A percentile compares a stretch with the other conserved stretches of the same genome.
These are phyloP conservation scores for Batillaria attramentaria DNA, from an alignment of 1,140 invertebrate genomes.

Conservation along the genomic window DNA sequence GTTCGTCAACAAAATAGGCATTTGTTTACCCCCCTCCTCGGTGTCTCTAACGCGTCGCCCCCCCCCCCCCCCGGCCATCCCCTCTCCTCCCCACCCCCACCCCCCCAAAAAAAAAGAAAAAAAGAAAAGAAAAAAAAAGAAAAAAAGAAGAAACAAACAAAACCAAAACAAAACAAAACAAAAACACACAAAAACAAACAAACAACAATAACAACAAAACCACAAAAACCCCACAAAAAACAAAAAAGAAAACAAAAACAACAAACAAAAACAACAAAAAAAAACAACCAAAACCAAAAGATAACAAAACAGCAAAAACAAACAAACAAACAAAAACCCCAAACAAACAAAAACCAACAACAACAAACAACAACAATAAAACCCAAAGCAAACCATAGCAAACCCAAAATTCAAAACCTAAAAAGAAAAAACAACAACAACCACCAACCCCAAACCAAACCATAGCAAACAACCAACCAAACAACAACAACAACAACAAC, in stretches of 20 bases:
- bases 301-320: not conserved
- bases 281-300: not conserved
- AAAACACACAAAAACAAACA: slow-evolving; percentile 19
- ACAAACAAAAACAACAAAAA: not conserved
- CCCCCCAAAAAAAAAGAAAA: not conserved
- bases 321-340: not conserved
- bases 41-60: no score
- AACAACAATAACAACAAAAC: not conserved
- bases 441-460: not conserved
- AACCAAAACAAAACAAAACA: not conserved
- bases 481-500: not conserved
- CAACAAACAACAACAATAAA: not conserved
- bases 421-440: not conserved
- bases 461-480: not conserved
- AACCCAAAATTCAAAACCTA: no score
- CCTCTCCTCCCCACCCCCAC: not conserved
- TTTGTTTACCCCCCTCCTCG: no score
- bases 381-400: no score
- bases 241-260: not conserved
- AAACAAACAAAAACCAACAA: not conserved
- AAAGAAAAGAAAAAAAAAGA: not conserved
- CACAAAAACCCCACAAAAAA: not conserved
- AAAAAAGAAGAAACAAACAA: not conserved
- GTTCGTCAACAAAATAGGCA: not conserved
- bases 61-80: no score